phyloP scores from a whole-genome alignment of 2,888 invertebrate species.

The Coenonympha glycerion region DNA sequence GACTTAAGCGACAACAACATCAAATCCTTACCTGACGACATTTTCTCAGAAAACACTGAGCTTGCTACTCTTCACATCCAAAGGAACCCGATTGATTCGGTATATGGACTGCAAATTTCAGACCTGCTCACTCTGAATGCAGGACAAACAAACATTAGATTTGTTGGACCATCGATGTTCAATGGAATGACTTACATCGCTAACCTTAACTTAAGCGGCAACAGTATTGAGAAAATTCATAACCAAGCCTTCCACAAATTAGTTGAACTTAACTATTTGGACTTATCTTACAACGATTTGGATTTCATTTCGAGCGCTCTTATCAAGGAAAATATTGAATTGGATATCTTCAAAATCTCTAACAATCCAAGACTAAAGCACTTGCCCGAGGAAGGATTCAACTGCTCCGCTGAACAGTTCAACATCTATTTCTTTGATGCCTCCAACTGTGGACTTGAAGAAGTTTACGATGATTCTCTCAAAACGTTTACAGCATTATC shows the following conservation, averaged over 20 bases:
- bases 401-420: conserved; percentile 75
- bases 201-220: conserved; percentile 81
- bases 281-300: conserved; percentile 83
- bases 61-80: conserved; percentile 81
- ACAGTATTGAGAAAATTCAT: conserved; percentile 81
- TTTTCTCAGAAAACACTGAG: conserved; percentile 80
- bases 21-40: conserved; percentile 75
- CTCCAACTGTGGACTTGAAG: conserved; percentile 81
- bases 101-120: conserved; percentile 77
- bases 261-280: conserved; percentile 80
- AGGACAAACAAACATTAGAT: conserved; percentile 80
- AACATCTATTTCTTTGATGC: conserved; percentile 83
- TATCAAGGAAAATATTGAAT: conserved; percentile 80
- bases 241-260: conserved; percentile 81
- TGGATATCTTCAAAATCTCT: conserved; percentile 82
- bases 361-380: conserved; percentile 81
- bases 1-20: conserved; percentile 83
- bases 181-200: conserved; percentile 78
- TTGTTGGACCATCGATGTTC: conserved; percentile 80
- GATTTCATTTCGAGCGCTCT: conserved; percentile 80
- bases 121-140: conserved; percentile 81
- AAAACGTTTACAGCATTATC: conserved; percentile 82
- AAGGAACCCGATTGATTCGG: conserved; percentile 80
- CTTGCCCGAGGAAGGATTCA: conserved; percentile 81
- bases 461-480: conserved; percentile 79